Evolutionary conservation across 2,888 invertebrate genomes (phyloP).

Genomic region (Lasioglossum villosulum): DNA sequence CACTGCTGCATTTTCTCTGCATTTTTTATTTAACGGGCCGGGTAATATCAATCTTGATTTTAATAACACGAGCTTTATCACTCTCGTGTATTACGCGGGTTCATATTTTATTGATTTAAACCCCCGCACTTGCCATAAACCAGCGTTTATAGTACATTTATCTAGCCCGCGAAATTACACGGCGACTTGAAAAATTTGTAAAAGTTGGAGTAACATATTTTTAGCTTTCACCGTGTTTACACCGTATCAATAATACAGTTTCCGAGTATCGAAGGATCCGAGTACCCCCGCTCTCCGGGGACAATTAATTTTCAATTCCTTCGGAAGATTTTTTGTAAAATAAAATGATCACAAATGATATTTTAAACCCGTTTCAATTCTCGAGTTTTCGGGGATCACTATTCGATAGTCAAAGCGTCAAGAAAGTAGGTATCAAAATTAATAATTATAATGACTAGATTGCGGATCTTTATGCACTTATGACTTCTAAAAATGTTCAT

Average conservation of each 20-base stretch:
- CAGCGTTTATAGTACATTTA: not conserved
- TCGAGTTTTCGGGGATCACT: no score
- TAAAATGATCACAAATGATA: no score
- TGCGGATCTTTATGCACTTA: no score
- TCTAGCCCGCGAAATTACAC: not conserved
- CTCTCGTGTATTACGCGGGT: not conserved
- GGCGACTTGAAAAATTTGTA: not conserved
- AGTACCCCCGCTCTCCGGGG: no score
- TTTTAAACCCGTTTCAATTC: no score
- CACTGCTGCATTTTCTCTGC: not conserved
- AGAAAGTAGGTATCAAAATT: no score
- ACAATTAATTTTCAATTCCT: not conserved
- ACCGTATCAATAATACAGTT: not conserved
- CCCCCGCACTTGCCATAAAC: not conserved
- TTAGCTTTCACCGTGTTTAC: not conserved
- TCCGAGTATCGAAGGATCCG: not conserved
- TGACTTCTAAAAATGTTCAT: no score
- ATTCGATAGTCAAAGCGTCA: no score
- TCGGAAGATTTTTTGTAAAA: not conserved
- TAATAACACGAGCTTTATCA: not conserved
- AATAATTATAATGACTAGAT: no score
- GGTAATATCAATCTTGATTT: conserved; percentile 4
- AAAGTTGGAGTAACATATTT: not conserved
- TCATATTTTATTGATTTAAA: conserved; percentile 7
- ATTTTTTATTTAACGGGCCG: not conserved